phyloP scores from a whole-genome alignment of 2,797 vertebrate genomes.

The Fratercula arctica region DNA sequence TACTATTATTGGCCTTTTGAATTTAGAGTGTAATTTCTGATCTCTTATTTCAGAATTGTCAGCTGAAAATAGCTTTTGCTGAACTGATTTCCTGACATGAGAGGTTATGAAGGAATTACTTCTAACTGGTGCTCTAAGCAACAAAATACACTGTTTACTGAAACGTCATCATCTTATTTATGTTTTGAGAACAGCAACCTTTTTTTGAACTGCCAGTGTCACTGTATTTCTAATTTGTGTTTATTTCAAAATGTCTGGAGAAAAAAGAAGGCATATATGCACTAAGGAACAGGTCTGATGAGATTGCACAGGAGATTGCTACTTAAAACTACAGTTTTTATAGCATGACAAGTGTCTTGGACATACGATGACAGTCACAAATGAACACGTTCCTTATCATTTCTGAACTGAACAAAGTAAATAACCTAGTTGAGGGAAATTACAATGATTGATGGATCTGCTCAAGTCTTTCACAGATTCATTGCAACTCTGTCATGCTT shows the following conservation, averaged over 20 bases:
- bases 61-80: conserved; percentile 4
- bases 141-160: not conserved
- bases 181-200: not conserved
- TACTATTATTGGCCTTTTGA: not conserved
- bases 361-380: not conserved
- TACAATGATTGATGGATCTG: not conserved
- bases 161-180: not conserved
- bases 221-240: not conserved
- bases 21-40: not conserved
- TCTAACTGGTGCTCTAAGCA: not conserved
- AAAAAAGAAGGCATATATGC: not conserved
- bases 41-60: not conserved
- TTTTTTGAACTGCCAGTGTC: not conserved
- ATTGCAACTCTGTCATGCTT: not conserved
- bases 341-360: not conserved
- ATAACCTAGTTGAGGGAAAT: not conserved
- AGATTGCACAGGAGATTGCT: not conserved
- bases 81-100: not conserved
- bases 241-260: not conserved
- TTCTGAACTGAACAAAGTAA: not conserved
- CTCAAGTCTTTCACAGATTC: not conserved
- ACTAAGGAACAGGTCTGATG: not conserved
- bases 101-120: not conserved
- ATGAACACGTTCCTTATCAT: not conserved
- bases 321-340: not conserved